Conservation (phyloP, 2,888 invertebrate genomes). For the Tanytarsus gracilentus region DNA sequence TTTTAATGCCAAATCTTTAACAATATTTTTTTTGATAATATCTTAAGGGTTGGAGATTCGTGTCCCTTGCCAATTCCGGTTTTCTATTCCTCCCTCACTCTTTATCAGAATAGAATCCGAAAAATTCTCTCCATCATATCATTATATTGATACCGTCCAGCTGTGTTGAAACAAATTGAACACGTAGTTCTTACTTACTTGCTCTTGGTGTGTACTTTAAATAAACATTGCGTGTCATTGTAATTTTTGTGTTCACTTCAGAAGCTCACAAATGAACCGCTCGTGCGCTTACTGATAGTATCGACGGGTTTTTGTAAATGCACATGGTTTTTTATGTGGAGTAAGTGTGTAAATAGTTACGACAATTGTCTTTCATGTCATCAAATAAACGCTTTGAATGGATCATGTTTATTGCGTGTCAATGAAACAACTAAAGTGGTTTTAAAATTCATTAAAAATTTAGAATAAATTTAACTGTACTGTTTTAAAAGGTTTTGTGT, state of each 20-base stretch:
- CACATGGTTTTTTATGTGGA: conserved; percentile 9
- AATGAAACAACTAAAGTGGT: no score
- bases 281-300: not conserved
- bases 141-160: conserved; percentile 29
- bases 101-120: conserved; percentile 14
- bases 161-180: conserved; percentile 29
- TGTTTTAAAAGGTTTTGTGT: no score
- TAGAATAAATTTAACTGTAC: no score
- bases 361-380: not conserved
- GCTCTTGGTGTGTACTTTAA: not conserved
- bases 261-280: not conserved
- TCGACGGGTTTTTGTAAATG: conserved; percentile 5
- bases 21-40: not conserved
- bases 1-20: no score
- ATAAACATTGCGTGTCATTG: no score
- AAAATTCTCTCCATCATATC: conserved; percentile 1
- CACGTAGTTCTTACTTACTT: conserved; percentile 19
- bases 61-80: not conserved
- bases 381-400: no score
- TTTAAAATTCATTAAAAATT: no score
- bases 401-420: no score
- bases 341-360: conserved; percentile 13
- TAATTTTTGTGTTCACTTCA: not conserved
- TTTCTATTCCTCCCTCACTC: not conserved
- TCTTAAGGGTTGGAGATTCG: not conserved